A percentile compares a stretch with the other conserved stretches of the same genome.
phyloP scores from a whole-genome alignment of 1,140 invertebrate genomes.

The Cyphomyrmex costatus region DNA sequence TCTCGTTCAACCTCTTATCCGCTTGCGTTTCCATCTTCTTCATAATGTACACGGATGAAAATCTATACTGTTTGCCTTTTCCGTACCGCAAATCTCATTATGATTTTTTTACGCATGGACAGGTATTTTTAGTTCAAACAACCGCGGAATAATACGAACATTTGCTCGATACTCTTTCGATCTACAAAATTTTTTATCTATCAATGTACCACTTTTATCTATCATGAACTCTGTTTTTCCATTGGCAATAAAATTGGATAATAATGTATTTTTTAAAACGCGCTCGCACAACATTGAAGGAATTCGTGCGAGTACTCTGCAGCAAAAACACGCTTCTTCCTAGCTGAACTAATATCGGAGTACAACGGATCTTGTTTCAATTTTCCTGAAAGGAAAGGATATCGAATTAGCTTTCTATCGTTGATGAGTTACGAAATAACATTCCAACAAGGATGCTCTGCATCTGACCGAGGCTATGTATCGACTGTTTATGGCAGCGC shows the following conservation, averaged over 20 bases:
- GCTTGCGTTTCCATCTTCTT: background rate
- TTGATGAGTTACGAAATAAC: slow-evolving; percentile 47
- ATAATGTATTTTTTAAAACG: background rate
- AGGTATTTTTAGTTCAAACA: slow-evolving; percentile 2
- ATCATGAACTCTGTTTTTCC: background rate
- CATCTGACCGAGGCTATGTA: background rate
- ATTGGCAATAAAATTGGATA: slow-evolving; percentile 5
- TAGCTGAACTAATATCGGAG: background rate
- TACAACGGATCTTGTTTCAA: background rate
- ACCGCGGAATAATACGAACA: background rate
- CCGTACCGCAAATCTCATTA: slow-evolving; percentile 8
- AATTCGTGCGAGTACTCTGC: background rate
- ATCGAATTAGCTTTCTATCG: background rate
- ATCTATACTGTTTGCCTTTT: background rate
- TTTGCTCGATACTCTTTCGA: background rate
- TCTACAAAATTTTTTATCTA: background rate
- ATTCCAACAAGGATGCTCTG: slow-evolving; percentile 11
- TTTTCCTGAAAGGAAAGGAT: slow-evolving; percentile 2
- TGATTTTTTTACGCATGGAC: background rate
- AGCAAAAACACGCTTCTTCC: background rate
- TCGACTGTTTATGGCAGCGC: slow-evolving; percentile 39
- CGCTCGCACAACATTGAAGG: background rate
- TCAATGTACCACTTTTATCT: background rate
- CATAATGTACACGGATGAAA: background rate
- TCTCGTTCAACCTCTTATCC: slow-evolving; percentile 1